Evolutionary conservation across 2,113 vertebrate species (phyloP).

Genomic region (Myocastor coypus): DNA sequence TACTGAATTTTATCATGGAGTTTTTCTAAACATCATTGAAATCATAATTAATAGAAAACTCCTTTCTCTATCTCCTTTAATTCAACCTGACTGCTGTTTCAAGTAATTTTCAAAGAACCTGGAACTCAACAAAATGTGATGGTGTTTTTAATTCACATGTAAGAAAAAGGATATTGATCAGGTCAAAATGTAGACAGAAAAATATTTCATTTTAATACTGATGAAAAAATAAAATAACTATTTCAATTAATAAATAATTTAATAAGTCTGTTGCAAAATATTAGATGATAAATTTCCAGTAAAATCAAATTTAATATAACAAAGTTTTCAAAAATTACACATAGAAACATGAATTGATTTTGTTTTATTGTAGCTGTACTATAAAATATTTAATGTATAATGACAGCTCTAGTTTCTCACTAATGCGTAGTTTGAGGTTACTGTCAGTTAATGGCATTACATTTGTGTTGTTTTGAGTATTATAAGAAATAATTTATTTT

Average conservation of each 20-base stretch:
- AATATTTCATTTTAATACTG: neutral
- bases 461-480: neutral
- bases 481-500: constrained; percentile 7
- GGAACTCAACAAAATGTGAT: neutral
- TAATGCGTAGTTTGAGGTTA: neutral
- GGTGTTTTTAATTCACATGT: neutral
- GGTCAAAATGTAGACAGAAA: neutral
- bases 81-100: neutral
- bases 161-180: neutral
- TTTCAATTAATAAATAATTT: neutral
- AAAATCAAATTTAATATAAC: neutral
- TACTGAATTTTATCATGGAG: neutral
- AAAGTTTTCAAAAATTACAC: neutral
- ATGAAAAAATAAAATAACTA: neutral
- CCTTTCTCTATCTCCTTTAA: neutral
- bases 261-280: neutral
- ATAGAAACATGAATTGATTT: neutral
- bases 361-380: neutral
- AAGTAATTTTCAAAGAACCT: neutral
- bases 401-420: neutral
- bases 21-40: neutral
- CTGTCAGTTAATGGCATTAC: neutral
- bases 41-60: neutral
- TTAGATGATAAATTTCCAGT: neutral
- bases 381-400: neutral